These are phyloP conservation scores for Chironomus striatipennis DNA, from an alignment of 1,140 invertebrate genomes.

Conservation along the genomic window DNA sequence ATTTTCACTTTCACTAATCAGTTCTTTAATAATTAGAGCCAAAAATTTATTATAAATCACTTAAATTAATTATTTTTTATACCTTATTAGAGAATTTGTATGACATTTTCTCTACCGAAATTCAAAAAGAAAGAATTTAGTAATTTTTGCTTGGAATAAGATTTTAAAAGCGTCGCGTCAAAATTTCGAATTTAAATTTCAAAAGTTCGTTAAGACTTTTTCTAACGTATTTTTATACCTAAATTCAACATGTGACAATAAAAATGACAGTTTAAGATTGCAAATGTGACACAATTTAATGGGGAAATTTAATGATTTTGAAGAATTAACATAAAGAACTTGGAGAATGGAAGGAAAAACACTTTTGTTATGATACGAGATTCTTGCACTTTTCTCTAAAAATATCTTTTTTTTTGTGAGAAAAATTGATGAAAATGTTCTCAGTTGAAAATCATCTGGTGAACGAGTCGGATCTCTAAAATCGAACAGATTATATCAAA, in stretches of 20 bases:
- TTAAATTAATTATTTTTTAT: neutral
- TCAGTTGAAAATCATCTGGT: too few relatives aligned
- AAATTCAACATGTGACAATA: neutral
- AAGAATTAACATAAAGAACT: too few relatives aligned
- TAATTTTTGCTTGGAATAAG: neutral
- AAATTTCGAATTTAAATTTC: neutral
- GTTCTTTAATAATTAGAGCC: neutral
- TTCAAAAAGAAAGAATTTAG: neutral
- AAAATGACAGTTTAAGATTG: too few relatives aligned
- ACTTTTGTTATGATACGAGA: too few relatives aligned
- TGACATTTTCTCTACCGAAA: neutral
- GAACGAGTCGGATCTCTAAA: too few relatives aligned
- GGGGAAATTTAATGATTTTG: too few relatives aligned
- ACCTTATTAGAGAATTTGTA: slow-evolving; percentile 14
- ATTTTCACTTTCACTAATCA: neutral
- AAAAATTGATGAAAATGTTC: too few relatives aligned
- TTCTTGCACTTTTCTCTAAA: too few relatives aligned
- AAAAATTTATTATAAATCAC: neutral
- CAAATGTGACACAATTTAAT: too few relatives aligned
- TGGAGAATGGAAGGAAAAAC: too few relatives aligned
- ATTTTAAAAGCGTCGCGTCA: neutral
- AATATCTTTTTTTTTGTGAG: too few relatives aligned
- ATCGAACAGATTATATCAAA: too few relatives aligned
- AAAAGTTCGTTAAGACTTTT: neutral
- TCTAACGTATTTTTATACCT: neutral